phyloP scores from a whole-genome alignment of 1,140 invertebrate species.

The Trichogramma pretiosum region DNA sequence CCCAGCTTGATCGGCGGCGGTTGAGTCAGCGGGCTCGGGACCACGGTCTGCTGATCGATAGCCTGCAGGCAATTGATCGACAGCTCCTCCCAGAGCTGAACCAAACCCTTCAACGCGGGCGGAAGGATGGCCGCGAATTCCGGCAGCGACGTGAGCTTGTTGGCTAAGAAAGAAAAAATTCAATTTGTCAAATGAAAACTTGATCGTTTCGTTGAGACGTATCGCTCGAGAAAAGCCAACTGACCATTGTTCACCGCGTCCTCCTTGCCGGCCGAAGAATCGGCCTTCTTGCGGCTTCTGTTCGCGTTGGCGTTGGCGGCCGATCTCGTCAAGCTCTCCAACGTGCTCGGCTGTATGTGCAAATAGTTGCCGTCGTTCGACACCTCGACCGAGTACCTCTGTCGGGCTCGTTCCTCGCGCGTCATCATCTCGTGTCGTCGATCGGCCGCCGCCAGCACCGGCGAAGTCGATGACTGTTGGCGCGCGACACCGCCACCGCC shows the following conservation, averaged over 20 bases:
- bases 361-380: conserved; percentile 68
- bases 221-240: not conserved
- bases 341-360: conserved; percentile 66
- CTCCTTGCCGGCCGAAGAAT: conserved; percentile 50
- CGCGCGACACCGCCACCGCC: conserved; percentile 6
- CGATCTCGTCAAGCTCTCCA: conserved; percentile 66
- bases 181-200: not conserved
- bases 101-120: conserved; percentile 73
- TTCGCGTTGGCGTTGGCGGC: conserved; percentile 65
- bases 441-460: conserved; percentile 32
- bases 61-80: conserved; percentile 59
- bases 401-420: conserved; percentile 55
- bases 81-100: conserved; percentile 85
- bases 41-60: conserved; percentile 50
- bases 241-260: too few relatives aligned
- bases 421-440: conserved; percentile 44
- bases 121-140: conserved; percentile 63
- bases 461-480: not conserved
- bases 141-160: conserved; percentile 31
- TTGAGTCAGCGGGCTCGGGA: conserved; percentile 43
- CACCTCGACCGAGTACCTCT: conserved; percentile 81
- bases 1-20: conserved; percentile 39
- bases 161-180: not conserved
- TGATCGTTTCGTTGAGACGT: not conserved
- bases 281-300: conserved; percentile 50